Evolutionary conservation across 2,113 vertebrate genomes (phyloP).

Genomic region (Percopsis transmontana): DNA sequence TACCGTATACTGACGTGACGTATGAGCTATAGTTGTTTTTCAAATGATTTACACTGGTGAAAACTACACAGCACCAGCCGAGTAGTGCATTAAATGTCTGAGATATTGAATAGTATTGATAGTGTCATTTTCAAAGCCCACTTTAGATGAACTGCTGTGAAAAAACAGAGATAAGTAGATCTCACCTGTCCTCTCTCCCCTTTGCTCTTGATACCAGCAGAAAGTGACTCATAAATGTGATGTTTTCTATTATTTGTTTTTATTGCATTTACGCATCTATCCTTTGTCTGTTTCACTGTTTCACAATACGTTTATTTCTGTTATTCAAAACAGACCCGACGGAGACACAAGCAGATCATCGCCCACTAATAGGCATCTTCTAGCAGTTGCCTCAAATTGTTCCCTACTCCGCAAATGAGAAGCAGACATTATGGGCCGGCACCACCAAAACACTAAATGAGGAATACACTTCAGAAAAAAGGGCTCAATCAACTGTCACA

Average conservation of each 20-base stretch:
- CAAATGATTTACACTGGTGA: too few species aligned
- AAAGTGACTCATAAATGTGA: not conserved
- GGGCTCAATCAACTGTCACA: constrained; percentile 18
- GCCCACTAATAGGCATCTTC: not conserved
- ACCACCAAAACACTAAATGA: constrained; percentile 2
- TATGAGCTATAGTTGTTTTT: too few species aligned
- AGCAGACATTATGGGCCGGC: constrained; percentile 23
- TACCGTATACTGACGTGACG: too few species aligned
- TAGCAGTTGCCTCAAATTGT: constrained; percentile 1
- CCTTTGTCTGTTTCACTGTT: not conserved
- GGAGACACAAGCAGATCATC: constrained; percentile 8
- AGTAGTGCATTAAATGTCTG: not conserved
- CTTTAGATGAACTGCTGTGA: too few species aligned
- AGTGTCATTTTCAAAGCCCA: too few species aligned
- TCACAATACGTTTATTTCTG: not conserved
- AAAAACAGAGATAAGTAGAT: too few species aligned
- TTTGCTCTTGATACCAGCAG: constrained; percentile 27
- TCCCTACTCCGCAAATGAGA: constrained; percentile 25
- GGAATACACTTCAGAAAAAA: constrained; percentile 15
- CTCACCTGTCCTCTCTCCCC: too few species aligned
- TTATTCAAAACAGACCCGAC: not conserved
- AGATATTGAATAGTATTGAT: too few species aligned
- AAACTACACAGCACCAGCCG: too few species aligned
- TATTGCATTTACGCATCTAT: not conserved
- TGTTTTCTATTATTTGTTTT: not conserved